Percentiles rank a stretch among this genome's conserved stretches.
These are phyloP conservation scores for Ceyx margarethae DNA, from an alignment of 2,113 vertebrate genomes.

Conservation along the genomic window DNA sequence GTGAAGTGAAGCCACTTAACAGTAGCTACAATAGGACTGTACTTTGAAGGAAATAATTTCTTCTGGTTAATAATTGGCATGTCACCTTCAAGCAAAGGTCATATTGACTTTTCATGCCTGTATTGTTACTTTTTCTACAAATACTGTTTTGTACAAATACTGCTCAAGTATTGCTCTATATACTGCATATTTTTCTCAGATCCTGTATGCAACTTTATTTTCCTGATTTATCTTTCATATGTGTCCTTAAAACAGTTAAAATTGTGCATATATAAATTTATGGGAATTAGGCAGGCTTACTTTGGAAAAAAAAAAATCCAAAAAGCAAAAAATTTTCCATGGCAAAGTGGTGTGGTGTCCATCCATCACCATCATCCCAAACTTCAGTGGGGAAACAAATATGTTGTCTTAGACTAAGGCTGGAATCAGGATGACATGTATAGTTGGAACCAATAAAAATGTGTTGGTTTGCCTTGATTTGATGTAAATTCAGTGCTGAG, in stretches of 20 bases:
- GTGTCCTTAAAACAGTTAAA: not conserved
- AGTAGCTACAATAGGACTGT: not conserved
- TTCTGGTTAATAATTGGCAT: not conserved
- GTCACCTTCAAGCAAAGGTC: not conserved
- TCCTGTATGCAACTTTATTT: not conserved
- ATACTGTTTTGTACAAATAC: not conserved
- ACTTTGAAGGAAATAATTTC: not conserved
- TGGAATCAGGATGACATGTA: not conserved
- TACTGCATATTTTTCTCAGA: not conserved
- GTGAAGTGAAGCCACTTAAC: not conserved
- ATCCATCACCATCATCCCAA: too few species aligned
- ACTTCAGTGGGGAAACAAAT: not conserved
- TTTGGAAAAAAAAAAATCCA: not conserved
- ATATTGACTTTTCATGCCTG: not conserved
- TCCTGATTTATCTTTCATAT: not conserved
- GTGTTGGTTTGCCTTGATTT: not conserved
- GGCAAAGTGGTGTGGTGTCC: too few species aligned
- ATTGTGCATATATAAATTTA: rapidly evolving
- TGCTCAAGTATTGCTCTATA: not conserved
- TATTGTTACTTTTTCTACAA: not conserved
- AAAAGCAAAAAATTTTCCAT: not conserved
- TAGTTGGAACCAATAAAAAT: not conserved
- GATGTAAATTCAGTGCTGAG: not conserved
- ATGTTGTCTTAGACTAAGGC: not conserved
- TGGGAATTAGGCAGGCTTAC: not conserved